A percentile compares a stretch with the other conserved stretches of the same genome.
Evolutionary conservation across 2,113 vertebrate genomes (phyloP).

Genomic region (Marcusenius ussheri): DNA sequence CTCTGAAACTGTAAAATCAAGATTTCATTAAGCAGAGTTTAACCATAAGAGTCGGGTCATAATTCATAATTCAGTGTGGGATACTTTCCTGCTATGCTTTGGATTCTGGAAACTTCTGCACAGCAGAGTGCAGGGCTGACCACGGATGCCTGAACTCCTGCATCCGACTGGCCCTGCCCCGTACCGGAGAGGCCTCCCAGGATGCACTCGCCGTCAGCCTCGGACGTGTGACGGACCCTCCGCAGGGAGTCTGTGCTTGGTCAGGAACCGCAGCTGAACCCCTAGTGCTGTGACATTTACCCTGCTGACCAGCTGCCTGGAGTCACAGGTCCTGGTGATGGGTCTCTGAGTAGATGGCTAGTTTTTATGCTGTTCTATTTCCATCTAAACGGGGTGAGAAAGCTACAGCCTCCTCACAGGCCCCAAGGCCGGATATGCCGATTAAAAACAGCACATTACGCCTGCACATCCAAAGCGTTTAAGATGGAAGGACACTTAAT

Average conservation of each 20-base stretch:
- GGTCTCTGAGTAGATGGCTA: not conserved
- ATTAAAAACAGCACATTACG: not conserved
- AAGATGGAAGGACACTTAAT: not conserved
- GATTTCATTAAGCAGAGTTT: not conserved
- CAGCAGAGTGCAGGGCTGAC: not conserved
- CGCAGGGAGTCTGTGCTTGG: not conserved
- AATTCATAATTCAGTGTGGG: not conserved
- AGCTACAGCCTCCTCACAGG: not conserved
- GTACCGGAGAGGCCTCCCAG: not conserved
- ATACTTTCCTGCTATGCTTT: not conserved
- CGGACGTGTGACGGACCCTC: not conserved
- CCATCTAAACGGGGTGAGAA: not conserved
- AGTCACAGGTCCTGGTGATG: not conserved
- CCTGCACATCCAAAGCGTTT: not conserved
- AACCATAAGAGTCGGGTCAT: not conserved
- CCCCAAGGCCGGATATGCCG: not conserved
- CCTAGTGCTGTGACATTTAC: not conserved
- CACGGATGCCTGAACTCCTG: not conserved
- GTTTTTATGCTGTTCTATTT: not conserved
- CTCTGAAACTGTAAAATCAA: not conserved
- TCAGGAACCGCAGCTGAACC: not conserved
- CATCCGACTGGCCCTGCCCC: not conserved
- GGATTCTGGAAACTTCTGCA: not conserved
- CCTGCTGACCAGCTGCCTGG: not conserved
- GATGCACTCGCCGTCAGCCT: not conserved